Percentiles rank a stretch among this genome's conserved stretches.
Conservation (phyloP, 2,113 vertebrate species). For the Cygnus atratus region DNA sequence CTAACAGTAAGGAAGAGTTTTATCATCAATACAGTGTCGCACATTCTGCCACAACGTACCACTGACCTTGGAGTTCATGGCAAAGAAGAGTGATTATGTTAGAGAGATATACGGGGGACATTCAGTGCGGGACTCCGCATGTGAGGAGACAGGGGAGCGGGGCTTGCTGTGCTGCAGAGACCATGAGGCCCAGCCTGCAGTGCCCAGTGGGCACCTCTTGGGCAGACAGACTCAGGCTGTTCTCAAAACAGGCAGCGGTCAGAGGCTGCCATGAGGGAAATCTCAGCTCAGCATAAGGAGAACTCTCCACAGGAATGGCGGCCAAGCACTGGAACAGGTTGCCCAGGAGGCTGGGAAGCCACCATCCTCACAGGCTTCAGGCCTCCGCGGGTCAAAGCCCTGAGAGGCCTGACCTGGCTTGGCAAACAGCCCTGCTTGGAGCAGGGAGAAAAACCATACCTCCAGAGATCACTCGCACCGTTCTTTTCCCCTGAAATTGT, state of each 20-base stretch:
- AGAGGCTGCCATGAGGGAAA: rapidly evolving
- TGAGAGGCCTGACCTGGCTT: neutral
- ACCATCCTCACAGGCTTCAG: rapidly evolving
- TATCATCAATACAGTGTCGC: neutral
- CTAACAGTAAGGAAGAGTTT: neutral
- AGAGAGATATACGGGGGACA: neutral
- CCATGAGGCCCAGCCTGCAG: no score
- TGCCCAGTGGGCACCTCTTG: rapidly evolving
- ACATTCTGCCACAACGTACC: neutral
- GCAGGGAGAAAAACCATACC: neutral
- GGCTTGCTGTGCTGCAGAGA: neutral
- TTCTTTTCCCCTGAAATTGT: neutral
- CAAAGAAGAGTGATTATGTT: neutral
- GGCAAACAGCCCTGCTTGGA: neutral
- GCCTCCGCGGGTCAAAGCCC: neutral
- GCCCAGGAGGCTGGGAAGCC: neutral
- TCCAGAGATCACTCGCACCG: neutral
- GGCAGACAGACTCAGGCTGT: rapidly evolving
- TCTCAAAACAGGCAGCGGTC: neutral
- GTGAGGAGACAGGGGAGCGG: rapidly evolving
- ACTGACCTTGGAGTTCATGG: neutral
- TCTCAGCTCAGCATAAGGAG: neutral
- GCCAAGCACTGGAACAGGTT: neutral
- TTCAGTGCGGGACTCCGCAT: rapidly evolving
- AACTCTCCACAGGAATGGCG: rapidly evolving